A percentile compares a stretch with the other conserved stretches of the same genome.
Evolutionary conservation across 2,797 vertebrate genomes (phyloP).

Genomic region (Chaenodraco wilsoni): DNA sequence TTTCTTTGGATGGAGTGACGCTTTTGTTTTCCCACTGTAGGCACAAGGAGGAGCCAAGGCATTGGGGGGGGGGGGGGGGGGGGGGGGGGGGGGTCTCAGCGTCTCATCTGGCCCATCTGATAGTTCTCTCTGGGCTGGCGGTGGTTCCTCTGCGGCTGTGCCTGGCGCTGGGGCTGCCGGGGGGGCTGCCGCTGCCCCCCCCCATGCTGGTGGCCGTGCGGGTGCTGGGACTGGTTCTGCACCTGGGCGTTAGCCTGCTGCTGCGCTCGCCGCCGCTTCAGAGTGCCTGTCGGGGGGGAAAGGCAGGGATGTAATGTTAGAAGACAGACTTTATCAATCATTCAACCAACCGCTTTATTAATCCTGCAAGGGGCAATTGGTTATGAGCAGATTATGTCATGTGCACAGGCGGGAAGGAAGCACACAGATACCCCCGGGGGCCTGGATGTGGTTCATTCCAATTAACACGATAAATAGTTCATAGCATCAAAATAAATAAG

Average conservation of each 20-base stretch:
- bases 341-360: too few relatives aligned
- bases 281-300: constrained; percentile 85
- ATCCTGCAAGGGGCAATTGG: too few relatives aligned
- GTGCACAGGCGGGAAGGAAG: too few relatives aligned
- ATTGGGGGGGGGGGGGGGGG: constrained; percentile 83
- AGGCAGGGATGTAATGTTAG: constrained; percentile 5
- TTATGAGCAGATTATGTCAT: too few relatives aligned
- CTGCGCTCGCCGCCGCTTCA: constrained; percentile 96
- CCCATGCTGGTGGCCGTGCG: constrained; percentile 84
- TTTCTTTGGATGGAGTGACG: constrained; percentile 96
- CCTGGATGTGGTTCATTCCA: too few relatives aligned
- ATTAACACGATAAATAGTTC: too few relatives aligned
- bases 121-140: constrained; percentile 95
- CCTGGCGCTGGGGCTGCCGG: constrained; percentile 76
- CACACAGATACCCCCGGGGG: too few relatives aligned
- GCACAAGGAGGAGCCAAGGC: constrained; percentile 99
- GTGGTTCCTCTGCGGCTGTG: constrained; percentile 90
- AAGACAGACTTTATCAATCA: neutral
- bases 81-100: constrained; percentile 86
- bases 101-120: constrained; percentile 99
- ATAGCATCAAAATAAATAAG: too few relatives aligned
- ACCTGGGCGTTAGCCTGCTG: constrained; percentile 90
- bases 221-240: constrained; percentile 86
- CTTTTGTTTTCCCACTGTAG: constrained; percentile 95
- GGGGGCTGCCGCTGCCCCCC: constrained; percentile 76